Evolutionary conservation across 1,140 invertebrate species (phyloP).

Genomic region (Oedothorax gibbosus): DNA sequence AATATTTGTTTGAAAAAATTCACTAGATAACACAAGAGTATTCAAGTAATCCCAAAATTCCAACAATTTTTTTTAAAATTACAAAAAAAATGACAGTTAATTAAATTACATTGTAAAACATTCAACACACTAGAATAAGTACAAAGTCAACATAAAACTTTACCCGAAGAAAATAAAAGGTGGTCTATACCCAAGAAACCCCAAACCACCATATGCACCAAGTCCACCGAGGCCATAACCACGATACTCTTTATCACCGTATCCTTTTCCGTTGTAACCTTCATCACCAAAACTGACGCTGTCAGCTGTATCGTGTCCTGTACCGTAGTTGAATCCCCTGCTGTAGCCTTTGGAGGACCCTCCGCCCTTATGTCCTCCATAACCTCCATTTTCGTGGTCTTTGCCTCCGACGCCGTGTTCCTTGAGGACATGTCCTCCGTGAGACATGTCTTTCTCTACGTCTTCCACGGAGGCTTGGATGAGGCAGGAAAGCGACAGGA

Average conservation of each 20-base stretch:
- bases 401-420: not conserved
- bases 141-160: not conserved
- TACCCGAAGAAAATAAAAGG: conserved; percentile 28
- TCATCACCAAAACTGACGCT: conserved; percentile 15
- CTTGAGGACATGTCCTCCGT: conserved; percentile 13
- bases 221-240: conserved; percentile 24
- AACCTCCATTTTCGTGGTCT: conserved; percentile 3
- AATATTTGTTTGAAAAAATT: not conserved
- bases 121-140: not conserved
- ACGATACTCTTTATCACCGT: conserved; percentile 30
- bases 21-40: not conserved
- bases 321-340: conserved; percentile 36
- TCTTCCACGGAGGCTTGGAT: not conserved
- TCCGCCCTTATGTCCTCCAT: conserved; percentile 42
- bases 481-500: not conserved
- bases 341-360: conserved; percentile 14
- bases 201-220: conserved; percentile 19
- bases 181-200: not conserved
- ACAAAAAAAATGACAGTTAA: not conserved
- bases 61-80: not conserved
- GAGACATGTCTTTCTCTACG: not conserved
- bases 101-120: not conserved
- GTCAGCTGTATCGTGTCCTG: conserved; percentile 30
- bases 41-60: not conserved
- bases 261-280: conserved; percentile 29